A percentile compares a stretch with the other conserved stretches of the same genome.
Evolutionary conservation across 2,113 vertebrate genomes (phyloP).

Genomic region (Stigmatopora nigra): DNA sequence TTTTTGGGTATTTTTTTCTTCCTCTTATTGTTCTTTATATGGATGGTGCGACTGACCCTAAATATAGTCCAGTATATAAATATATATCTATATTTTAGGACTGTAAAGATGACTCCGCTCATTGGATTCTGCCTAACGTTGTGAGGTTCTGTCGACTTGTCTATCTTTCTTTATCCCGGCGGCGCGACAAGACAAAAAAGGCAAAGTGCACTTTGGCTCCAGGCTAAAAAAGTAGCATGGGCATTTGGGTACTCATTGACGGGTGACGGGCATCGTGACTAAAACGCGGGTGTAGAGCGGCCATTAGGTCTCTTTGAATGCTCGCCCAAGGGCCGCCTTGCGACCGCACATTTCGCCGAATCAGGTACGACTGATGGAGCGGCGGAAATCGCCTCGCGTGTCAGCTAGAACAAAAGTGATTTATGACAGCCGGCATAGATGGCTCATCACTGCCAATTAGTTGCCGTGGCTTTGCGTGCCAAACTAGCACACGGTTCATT

Average conservation of each 20-base stretch:
- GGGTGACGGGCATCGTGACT: neutral
- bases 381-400: neutral
- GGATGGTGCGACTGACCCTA: too few relatives aligned
- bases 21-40: too few relatives aligned
- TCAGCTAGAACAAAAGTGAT: slow-evolving; percentile 1
- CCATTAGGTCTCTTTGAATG: too few relatives aligned
- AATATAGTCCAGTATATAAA: too few relatives aligned
- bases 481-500: neutral
- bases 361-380: neutral
- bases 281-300: neutral
- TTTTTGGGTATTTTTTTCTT: too few relatives aligned
- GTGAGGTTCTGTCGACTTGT: neutral
- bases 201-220: neutral
- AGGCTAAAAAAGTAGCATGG: neutral
- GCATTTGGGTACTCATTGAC: neutral
- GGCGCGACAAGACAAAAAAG: neutral
- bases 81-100: too few relatives aligned
- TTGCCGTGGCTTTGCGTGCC: neutral
- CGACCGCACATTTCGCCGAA: neutral
- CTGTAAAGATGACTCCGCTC: neutral
- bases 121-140: neutral
- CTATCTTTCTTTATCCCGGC: neutral
- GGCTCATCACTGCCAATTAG: neutral
- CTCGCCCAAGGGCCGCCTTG: neutral
- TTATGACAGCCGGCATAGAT: neutral